Evolutionary conservation across 1,140 invertebrate genomes (phyloP), one percentile per base, ranked within the genome.

Genomic region (Hyles euphorbiae): DNA sequence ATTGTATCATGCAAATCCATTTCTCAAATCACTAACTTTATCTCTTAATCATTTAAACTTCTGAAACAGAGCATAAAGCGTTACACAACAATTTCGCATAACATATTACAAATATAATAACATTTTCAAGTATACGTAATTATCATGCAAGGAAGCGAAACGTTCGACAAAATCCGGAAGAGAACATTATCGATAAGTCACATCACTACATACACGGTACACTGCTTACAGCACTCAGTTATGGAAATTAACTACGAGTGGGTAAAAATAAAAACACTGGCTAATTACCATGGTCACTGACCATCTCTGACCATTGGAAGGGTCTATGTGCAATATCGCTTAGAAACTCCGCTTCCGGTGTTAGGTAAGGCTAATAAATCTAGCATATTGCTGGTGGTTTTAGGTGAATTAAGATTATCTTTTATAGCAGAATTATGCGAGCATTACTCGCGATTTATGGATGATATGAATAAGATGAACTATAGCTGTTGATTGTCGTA

Each of bases 231-330:
- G 60, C 73, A 72, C 66, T 83, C 68, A 65, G 73, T 81, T 83
- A 83, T 83, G 81, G 81, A 81, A 85, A 83, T 79, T 72, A 81
- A 74, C 69, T 58, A 61, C 52, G 51, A 64, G 47, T 56, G 56
- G 72, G 70, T 77, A 74, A 81, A 22, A 75, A 83, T 84, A 83
- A 87, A 87, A 85, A 87, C 81, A 85, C 62, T 61, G 60, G 67
- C 74, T 81, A 82, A 83, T 85, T 84, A 75, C 72, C 69, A 76
- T 83, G 76, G 69, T 67, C 81, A 81, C 69, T 81, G 83, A 74
- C 75, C 68, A 67, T 60, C 63, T 58, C 61, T 62, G 55, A 58
- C 56, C 63, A 60, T 65, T 60, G 63, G 54, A 66, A 68, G 56
- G 63, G 61, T 62, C 68, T 57, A 11, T 45, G 36, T 36, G 33